These are phyloP conservation scores for Lepidonotus clava DNA, from an alignment of 2,888 invertebrate species.

Conservation along the genomic window DNA sequence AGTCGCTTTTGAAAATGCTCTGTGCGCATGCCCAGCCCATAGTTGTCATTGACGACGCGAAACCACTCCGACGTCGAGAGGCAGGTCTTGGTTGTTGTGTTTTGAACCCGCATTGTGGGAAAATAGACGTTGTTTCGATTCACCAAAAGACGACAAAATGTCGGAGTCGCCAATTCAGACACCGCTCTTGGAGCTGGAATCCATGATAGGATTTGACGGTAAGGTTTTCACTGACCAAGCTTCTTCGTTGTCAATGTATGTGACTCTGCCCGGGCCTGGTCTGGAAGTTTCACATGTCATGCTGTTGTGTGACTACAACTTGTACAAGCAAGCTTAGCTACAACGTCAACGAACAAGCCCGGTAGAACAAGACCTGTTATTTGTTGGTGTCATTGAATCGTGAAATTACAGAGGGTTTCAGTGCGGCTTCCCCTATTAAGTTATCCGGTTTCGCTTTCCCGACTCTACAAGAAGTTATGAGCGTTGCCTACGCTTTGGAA, in stretches of 20 bases:
- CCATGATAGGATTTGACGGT: conserved; percentile 64
- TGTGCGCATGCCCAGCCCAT: not conserved
- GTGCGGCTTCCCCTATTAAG: too few species aligned
- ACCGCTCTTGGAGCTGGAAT: conserved; percentile 58
- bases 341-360: not conserved
- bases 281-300: not conserved
- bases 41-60: conserved; percentile 47
- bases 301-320: not conserved
- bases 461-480: too few species aligned
- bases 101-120: not conserved
- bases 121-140: not conserved
- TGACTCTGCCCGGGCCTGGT: too few species aligned
- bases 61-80: not conserved
- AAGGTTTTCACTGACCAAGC: too few species aligned
- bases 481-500: too few species aligned
- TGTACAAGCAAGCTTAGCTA: not conserved
- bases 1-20: too few species aligned
- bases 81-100: not conserved
- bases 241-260: not conserved
- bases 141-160: conserved; percentile 33
- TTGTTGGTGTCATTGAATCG: not conserved
- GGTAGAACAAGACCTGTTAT: not conserved
- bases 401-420: not conserved
- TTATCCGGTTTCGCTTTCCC: too few species aligned
- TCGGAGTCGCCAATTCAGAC: conserved; percentile 28